Conservation (phyloP, 2,797 vertebrate species). For the Cossypha niveicapilla region DNA sequence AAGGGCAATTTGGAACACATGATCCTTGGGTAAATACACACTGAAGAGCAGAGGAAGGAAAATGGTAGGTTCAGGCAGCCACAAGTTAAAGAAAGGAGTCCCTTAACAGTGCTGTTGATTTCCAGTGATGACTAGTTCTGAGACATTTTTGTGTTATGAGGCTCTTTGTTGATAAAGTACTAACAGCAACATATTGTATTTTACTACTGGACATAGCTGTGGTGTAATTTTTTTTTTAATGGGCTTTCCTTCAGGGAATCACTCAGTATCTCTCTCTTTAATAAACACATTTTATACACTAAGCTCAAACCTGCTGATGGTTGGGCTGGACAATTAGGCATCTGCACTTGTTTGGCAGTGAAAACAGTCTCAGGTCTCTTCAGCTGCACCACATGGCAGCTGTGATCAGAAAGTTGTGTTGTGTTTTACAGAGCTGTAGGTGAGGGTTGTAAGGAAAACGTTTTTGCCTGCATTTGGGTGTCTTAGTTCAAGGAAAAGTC, state of each 20-base stretch:
- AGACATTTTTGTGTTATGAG: neutral
- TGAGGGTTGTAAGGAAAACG: neutral
- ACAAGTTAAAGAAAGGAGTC: neutral
- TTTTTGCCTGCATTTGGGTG: neutral
- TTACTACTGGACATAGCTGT: neutral
- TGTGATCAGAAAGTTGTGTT: neutral
- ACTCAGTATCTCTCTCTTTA: neutral
- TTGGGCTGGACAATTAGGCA: neutral
- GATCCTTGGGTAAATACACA: constrained; percentile 15
- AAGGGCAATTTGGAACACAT: neutral
- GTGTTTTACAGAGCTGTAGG: neutral
- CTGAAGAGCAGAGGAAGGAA: constrained; percentile 1
- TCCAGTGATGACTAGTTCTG: neutral
- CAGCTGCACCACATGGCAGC: neutral
- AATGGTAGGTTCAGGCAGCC: neutral
- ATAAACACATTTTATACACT: neutral
- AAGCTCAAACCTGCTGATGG: neutral
- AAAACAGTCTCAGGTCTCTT: neutral
- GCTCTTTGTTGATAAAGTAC: neutral
- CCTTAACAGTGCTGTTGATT: neutral
- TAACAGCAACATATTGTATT: neutral
- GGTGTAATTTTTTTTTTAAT: neutral
- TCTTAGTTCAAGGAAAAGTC: neutral
- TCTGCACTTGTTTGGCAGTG: neutral
- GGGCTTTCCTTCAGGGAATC: neutral